Evolutionary conservation across 64 coral and sea anemone genomes (phyloP), one percentile per base, ranked within the genome.

Genomic region (Acropora yongei): DNA sequence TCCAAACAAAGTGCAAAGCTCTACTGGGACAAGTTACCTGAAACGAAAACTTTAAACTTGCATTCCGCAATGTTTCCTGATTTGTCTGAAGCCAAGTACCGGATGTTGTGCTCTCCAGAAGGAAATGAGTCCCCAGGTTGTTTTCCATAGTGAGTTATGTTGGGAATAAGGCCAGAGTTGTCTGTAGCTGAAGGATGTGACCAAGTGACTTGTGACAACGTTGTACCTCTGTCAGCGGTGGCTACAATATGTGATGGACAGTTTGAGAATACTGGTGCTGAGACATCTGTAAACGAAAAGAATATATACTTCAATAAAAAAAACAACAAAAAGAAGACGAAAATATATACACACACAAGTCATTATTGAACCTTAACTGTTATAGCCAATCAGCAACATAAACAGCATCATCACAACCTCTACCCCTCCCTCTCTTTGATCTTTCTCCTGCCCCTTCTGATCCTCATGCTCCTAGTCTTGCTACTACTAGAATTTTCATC

Each of bases 151-250:
- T 72, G 88, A 6, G 46, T 90, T 10, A 82, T 55, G 67, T 74
- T 82, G 9, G 88, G 88, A n/a, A 67, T 51, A 44, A 72, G 0
- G 14, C 88, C 88, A 12, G 88, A 90, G 77, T 90, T 90, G 77
- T 90, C 88, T 80, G 58, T 45, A 81, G 78, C 88, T 6, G 12
- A 8, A 2, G 88, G 88, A 68, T 6, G 12, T 69, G 13, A 47
- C 88, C 88, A 90, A 4, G 66, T 42, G 47, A 90, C 78, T 51
- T 14, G 14, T 17, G 77, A 12, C 3, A 47, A 48, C 1, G 66
- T 90, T n/a, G 5, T 72, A 49, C 88, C 78, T 57, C 80, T 46
- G 6, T 72, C 76, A 74, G 88, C 78, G 47, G 65, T 72, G 3
- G 18, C 66, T 45, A 81, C 57, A 14, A 90, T 90, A 57, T 90